Evolutionary conservation across 2,888 invertebrate genomes (phyloP), one percentile per base, ranked within the genome.

Genomic region (Hipparchia sbordonii): DNA sequence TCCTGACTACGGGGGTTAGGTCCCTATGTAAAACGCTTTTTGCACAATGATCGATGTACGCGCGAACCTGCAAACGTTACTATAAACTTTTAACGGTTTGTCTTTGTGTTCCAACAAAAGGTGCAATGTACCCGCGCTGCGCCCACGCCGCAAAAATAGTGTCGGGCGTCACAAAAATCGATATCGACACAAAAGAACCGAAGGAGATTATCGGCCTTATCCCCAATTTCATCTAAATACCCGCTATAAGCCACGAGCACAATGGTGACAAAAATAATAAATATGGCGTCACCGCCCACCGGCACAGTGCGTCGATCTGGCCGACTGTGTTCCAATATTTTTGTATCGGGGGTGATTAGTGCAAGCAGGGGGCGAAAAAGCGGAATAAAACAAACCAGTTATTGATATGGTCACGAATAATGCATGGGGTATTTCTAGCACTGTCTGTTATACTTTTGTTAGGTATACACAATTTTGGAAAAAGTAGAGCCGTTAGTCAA

Each of bases 191-290:
- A 83, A 87, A 82, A 82, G 82, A 82, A 80, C 81, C 82, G 82
- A 85, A 88, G 84, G 85, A 89, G 93, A 92, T 92, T 92, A 92
- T 88, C 83, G 80, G 82, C 90, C 81, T 91, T 93, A 93, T 93
- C 92, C 92, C 91, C 92, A 93, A 93, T 93, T 92, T 88, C 89
- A 93, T 93, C 93, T 93, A 93, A 93, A 93, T 92, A 91, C 91
- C 86, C 82, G 84, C 86, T 88, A 87, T 93, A 92, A 93, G 90
- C 92, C 91, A 76, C 82, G 79, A 79, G 86, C 85, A 93, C 93
- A 93, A 85, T 84, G 88, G 93, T 89, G 92, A 92, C 92, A 92
- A 91, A 93, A 93, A 93, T 93, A 93, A 93, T 92, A 93, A 93
- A 93, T 93, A 93, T 87, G 82, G 86, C 84, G 80, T 78, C 74